Conservation (phyloP, 2,888 invertebrate genomes). For the Prenolepis imparis region DNA sequence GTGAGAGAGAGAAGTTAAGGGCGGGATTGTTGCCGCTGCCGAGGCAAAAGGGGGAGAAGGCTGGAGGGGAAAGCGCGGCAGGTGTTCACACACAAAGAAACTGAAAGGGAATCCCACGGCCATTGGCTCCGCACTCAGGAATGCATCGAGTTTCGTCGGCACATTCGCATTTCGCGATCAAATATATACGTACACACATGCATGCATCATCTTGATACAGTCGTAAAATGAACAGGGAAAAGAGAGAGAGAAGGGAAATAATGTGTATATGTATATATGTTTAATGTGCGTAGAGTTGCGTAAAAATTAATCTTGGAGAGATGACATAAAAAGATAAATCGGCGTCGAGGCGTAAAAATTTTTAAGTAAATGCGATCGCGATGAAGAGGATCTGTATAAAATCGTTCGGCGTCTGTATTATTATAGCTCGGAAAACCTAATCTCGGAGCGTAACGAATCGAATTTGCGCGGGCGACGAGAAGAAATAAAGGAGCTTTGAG, state of each 20-base stretch:
- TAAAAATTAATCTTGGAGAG: neutral
- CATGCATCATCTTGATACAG: conserved; percentile 11
- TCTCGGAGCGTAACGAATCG: neutral
- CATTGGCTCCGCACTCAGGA: conserved; percentile 69
- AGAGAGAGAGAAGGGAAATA: neutral
- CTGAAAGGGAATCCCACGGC: conserved; percentile 79
- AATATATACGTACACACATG: conserved; percentile 11
- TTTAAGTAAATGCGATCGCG: neutral
- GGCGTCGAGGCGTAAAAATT: neutral
- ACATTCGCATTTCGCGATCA: conserved; percentile 35
- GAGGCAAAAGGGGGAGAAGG: conserved; percentile 66
- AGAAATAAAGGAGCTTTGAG: neutral
- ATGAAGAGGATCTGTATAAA: neutral
- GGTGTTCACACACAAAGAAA: conserved; percentile 83
- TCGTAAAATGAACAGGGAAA: neutral
- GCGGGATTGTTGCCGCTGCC: conserved; percentile 67
- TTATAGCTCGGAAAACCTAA: neutral
- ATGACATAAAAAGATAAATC: neutral
- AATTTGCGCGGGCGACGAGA: neutral
- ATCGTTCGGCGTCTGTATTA: neutral
- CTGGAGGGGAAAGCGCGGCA: conserved; percentile 80
- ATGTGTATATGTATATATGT: neutral
- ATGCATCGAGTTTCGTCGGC: conserved; percentile 51
- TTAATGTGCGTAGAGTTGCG: neutral
- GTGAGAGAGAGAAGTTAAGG: conserved; percentile 65